Evolutionary conservation across 1,140 invertebrate genomes (phyloP).

Genomic region (Parasteatoda tepidariorum): DNA sequence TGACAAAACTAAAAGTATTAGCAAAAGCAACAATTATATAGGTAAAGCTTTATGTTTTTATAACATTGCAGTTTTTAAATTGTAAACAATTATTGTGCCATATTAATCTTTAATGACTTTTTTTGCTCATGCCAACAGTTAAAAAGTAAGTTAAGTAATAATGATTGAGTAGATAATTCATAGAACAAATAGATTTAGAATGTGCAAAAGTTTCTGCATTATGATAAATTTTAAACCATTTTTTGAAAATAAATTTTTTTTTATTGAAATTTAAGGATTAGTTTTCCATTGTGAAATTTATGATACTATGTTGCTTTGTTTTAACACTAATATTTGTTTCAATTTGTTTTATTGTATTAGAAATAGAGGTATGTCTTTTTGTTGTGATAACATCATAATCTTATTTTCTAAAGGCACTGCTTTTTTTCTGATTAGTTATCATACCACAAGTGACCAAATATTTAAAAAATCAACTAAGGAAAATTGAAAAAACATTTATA

Average conservation of each 20-base stretch:
- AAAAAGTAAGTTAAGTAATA: not conserved
- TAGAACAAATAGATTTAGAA: not conserved
- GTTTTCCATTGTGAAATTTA: not conserved
- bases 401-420: no score
- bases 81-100: not conserved
- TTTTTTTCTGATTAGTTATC: no score
- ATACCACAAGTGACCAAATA: no score
- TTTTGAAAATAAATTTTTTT: not conserved
- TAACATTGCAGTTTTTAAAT: not conserved
- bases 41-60: constrained; percentile 5
- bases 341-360: not conserved
- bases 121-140: constrained; percentile 21
- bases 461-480: no score
- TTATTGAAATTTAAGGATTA: not conserved
- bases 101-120: not conserved
- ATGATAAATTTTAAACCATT: not conserved
- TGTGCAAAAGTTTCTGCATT: not conserved
- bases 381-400: no score
- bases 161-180: not conserved
- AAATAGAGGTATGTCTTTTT: not conserved
- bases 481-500: no score
- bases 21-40: constrained; percentile 24
- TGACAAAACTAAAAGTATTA: not conserved
- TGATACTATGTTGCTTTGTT: not conserved
- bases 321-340: not conserved